phyloP scores from a whole-genome alignment of 2,888 invertebrate genomes.

The Drosophila infuscata region DNA sequence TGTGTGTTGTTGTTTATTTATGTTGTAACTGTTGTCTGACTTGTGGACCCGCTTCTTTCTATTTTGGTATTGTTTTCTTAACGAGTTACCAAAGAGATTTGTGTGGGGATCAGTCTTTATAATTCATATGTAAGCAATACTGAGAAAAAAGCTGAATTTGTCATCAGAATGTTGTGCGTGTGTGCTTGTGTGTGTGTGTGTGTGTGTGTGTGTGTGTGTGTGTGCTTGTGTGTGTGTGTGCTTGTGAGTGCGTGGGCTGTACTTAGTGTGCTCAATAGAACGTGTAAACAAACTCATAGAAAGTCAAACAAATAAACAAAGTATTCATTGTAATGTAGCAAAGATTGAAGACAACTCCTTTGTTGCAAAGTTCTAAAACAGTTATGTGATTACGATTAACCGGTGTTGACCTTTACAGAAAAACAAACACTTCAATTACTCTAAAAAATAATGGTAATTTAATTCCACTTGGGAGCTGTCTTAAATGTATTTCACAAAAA shows the following conservation, averaged over 20 bases:
- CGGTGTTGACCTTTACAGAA: neutral
- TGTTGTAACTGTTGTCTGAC: slow-evolving; percentile 69
- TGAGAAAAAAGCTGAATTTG: slow-evolving; percentile 6
- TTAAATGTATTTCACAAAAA: neutral
- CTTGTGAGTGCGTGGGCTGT: slow-evolving; percentile 22
- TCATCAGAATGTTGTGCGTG: slow-evolving; percentile 32
- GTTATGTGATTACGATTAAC: slow-evolving; percentile 2
- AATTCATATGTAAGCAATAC: slow-evolving; percentile 23
- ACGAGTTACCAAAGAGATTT: slow-evolving; percentile 44
- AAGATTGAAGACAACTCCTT: neutral
- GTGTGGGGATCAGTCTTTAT: slow-evolving; percentile 39
- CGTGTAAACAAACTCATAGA: slow-evolving; percentile 20
- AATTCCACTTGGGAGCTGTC: neutral
- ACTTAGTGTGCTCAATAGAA: slow-evolving; percentile 29
- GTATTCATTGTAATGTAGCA: neutral
- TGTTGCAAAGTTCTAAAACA: neutral
- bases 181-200: neutral
- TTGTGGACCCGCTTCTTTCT: slow-evolving; percentile 49
- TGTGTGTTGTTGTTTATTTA: slow-evolving; percentile 49
- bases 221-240: neutral
- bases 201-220: neutral
- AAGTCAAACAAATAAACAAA: neutral
- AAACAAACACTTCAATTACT: neutral
- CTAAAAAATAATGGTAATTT: neutral
- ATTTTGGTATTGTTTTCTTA: slow-evolving; percentile 41